Conservation (phyloP, 2,888 invertebrate genomes). For the Apocheima hispidaria region DNA sequence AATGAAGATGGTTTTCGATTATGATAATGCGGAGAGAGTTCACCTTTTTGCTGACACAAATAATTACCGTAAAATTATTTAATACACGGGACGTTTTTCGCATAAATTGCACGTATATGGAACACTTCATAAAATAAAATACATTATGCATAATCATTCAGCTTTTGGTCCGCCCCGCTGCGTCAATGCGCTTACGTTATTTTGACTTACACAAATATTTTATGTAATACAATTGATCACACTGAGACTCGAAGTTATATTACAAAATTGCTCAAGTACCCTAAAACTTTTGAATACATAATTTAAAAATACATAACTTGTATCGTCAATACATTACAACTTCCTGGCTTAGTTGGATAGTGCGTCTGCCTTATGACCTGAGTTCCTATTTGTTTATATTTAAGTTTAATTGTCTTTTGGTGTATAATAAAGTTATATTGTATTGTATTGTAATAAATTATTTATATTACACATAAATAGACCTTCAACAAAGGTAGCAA, state of each 20-base stretch:
- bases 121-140: slow-evolving; percentile 30
- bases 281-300: no score
- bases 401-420: no score
- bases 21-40: slow-evolving; percentile 57
- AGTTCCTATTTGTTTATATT: no score
- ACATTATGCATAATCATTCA: slow-evolving; percentile 15
- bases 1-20: slow-evolving; percentile 61
- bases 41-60: slow-evolving; percentile 49
- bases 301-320: no score
- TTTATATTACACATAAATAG: no score
- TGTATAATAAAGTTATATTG: no score
- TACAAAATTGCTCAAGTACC: neutral
- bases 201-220: neutral
- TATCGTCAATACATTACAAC: no score
- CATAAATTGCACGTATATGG: slow-evolving; percentile 31
- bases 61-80: slow-evolving; percentile 51
- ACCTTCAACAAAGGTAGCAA: no score
- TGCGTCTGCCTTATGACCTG: no score
- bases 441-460: no score
- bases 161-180: slow-evolving; percentile 3
- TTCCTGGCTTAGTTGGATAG: no score
- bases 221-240: neutral
- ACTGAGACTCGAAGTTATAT: neutral
- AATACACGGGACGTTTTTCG: slow-evolving; percentile 41
- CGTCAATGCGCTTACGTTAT: neutral